These are phyloP conservation scores for Gallinago undulata DNA, from an alignment of 2,113 vertebrate species.

Conservation along the genomic window DNA sequence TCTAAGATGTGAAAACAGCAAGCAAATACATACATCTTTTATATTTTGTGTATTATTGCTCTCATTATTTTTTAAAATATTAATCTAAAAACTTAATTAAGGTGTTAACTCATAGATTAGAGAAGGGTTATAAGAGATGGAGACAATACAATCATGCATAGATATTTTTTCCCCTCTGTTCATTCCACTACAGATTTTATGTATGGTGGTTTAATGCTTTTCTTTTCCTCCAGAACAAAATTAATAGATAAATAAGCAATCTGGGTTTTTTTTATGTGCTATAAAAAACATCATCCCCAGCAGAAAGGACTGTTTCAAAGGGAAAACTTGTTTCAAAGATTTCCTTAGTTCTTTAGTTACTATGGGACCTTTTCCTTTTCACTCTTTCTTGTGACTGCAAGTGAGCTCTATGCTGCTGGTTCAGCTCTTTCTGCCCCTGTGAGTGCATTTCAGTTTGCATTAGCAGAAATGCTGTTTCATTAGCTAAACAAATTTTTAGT, in stretches of 20 bases:
- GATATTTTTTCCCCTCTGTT: background rate
- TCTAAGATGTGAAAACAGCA: background rate
- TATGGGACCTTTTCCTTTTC: background rate
- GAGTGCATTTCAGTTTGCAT: background rate
- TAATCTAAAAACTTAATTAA: conserved; percentile 37
- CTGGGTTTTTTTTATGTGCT: background rate
- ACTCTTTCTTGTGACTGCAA: background rate
- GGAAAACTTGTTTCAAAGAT: background rate
- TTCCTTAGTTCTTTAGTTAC: background rate
- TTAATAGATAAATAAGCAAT: conserved; percentile 1
- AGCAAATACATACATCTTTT: background rate
- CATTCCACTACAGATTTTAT: background rate
- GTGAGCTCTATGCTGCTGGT: background rate
- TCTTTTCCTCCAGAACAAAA: background rate
- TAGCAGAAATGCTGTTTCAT: background rate
- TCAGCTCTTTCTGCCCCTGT: background rate
- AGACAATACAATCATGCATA: background rate
- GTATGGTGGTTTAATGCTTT: background rate
- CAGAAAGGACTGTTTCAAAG: background rate
- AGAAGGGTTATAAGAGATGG: background rate
- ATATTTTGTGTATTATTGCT: background rate
- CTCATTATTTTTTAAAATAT: background rate
- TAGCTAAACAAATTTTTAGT: background rate
- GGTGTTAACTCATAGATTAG: conserved; percentile 37
- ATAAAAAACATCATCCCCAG: background rate